Evolutionary conservation across 2,797 vertebrate genomes (phyloP), one percentile per base, ranked within the genome.

Genomic region (Lagorchestes hirsutus): DNA sequence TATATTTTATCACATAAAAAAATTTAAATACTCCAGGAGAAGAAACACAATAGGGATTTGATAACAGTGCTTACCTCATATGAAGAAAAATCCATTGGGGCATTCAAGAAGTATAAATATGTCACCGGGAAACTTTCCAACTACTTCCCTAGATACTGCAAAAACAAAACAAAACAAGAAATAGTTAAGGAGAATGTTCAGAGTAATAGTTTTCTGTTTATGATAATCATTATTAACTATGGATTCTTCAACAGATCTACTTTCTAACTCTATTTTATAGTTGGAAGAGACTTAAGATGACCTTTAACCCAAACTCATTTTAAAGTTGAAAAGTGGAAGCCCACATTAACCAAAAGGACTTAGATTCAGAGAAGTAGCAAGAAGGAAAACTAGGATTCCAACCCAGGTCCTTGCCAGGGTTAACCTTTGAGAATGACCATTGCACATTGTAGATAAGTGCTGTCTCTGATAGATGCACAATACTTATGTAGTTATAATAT

Each of bases 41-140:
- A 93, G 56, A 14, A 94, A 90, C 54, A 50, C 31, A 91, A 46
- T 90, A 92, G 50, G 12, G 0, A 93, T 28, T 94, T 56, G 67
- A 91, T 62, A 91, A 90, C 82, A 97, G 34, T 0, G 56, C 90
- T 98, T 99, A 99, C 99, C 98, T 98, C 95, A 87, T 62, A 95
- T 95, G 95, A 96, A 97, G 92, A 74, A 96, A 94, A 93, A 62
- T 98, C 96, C 96, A 95, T 0, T 18, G 96, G 94, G n/a, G 94
- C 5, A 97, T 90, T 40, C 92, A 91, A 95, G 87, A 98, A 97
- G 94, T 67, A 9, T 34, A 94, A 55, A 93, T 27, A 96, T 40
- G 56, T 96, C 96, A 96, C 93, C 95, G 91, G 8, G 40, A 94
- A 94, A 52, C 57, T 67, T 92, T 97, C 55, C 92, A 50, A 55